Evolutionary conservation across 2,888 invertebrate species (phyloP), one percentile per base, ranked within the genome.

Genomic region (Salticus scenicus): DNA sequence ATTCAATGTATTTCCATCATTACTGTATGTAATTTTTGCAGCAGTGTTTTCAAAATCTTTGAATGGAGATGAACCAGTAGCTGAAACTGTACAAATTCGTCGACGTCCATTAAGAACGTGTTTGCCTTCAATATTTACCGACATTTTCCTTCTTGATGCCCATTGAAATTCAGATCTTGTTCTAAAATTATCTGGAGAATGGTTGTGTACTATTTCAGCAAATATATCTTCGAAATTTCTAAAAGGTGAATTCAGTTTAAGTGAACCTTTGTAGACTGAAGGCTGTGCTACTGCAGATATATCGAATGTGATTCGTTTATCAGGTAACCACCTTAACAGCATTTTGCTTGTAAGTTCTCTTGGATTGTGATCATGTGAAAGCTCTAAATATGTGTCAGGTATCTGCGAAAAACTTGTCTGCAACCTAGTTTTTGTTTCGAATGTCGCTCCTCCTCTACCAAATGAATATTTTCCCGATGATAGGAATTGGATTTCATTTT

Each of bases 61-160:
- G 33, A 83, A 79, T 0, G 88, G 86, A 30, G 88, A 75, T 10
- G 82, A 47, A 2, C 47, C 80, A 27, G 69, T 70, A 2, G 81
- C 37, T 8, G 31, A 64, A 1, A 72, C 24, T 5, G 70, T 76
- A 30, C 83, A 87, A 24, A 80, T 79, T 33, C 83, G 64, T 10
- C 81, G 33, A 14, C 81, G 66, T 1, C 83, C 83, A 47, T 30
- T 74, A 0, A 83, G 42, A 12, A 66, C 71, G 30, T 87, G 75
- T 24, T 64, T 85, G 28, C 84, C 81, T 24, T 85, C 87, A 67
- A 85, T 31, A 33, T 73, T 72, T 14, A 85, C n/a, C 1, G 63
- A 31, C 8, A 87, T 14, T 51, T 70, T 72, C n/a, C 64, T 77
- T n/a, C 73, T 57, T 20, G 74, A 63, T 14, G 78, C 73, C 87